Percentiles rank a stretch among this genome's conserved stretches.
phyloP scores from a whole-genome alignment of 2,888 invertebrate species.

The Drosophila merina region DNA sequence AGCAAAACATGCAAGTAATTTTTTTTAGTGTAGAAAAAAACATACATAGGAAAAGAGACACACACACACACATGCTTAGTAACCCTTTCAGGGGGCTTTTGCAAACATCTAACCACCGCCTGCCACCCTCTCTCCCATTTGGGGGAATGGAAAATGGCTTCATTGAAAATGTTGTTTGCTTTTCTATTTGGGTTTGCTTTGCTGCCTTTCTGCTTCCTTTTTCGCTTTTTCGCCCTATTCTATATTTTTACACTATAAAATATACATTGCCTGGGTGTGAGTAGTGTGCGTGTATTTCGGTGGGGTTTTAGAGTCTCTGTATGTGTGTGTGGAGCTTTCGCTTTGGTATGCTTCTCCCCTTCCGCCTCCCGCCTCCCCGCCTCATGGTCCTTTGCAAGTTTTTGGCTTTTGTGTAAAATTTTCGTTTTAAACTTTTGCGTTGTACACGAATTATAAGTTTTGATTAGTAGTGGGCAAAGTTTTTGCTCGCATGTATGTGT shows the following conservation, averaged over 20 bases:
- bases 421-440: slow-evolving; percentile 77
- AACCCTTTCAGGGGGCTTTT: slow-evolving; percentile 62
- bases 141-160: slow-evolving; percentile 75
- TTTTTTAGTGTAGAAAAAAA: slow-evolving; percentile 11
- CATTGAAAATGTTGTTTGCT: slow-evolving; percentile 80
- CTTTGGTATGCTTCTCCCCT: slow-evolving; percentile 25
- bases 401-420: slow-evolving; percentile 79
- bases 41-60: slow-evolving; percentile 28
- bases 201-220: slow-evolving; percentile 56
- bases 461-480: slow-evolving; percentile 79
- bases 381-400: slow-evolving; percentile 47
- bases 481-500: slow-evolving; percentile 50
- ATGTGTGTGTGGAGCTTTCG: slow-evolving; percentile 25
- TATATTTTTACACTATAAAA: slow-evolving; percentile 79
- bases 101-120: slow-evolving; percentile 17
- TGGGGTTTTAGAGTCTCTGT: slow-evolving; percentile 41
- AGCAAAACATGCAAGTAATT: background rate
- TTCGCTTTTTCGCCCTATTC: slow-evolving; percentile 63
- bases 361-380: background rate
- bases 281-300: slow-evolving; percentile 28
- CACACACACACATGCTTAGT: slow-evolving; percentile 35
- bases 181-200: slow-evolving; percentile 75
- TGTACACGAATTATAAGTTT: slow-evolving; percentile 80
- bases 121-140: slow-evolving; percentile 13
- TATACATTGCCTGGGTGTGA: slow-evolving; percentile 62